Base-by-base conservation (phyloP, 2,888 invertebrate genomes). In the Balanococcus diminutus region DNA sequence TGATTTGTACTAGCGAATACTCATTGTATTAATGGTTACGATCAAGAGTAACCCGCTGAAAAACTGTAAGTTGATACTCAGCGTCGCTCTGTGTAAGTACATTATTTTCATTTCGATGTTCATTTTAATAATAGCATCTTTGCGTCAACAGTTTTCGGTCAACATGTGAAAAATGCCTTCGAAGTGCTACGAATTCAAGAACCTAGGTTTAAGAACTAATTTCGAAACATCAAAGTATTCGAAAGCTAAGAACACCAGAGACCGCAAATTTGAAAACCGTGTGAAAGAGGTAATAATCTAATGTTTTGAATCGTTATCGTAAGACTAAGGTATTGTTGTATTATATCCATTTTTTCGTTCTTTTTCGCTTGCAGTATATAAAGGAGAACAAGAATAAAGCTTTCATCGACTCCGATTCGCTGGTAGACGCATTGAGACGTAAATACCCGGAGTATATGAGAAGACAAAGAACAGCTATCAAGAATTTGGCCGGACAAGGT, bases 391-490 rank as follows among this genome's bases (percentile, higher is more conserved):
- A 75, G 31, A 46, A 85, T 16, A 85, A 79, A 46, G 42, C 75
- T n/a, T 84, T 86, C 51, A 93, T 96, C 88, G 95, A 96, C 91
- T 94, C 96, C 86, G 93, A 94, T 89, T 93, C 94, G 89, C 96
- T 96, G 95, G 95, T 96, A 88, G 94, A 94, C 89, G 92, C 93
- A 88, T 91, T 96, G 84, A 95, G 95, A 91, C 92, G 92, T 88
- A 93, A 93, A 88, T 93, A 93, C 89, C 91, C 93, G 86, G 96
- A 97, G 89, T 97, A 97, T 91, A 92, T 92, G 86, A 93, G 94
- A 89, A 94, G 95, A 89, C 96, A 96, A 90, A 92, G 94, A 87
- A 93, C 92, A 86, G 94, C 94, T n/a, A 96, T 97, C 90, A 92
- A 94, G 89, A 86, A 86, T 32, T 32, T 86, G 25, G 82, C 46